Base-by-base conservation (phyloP, 2,888 invertebrate genomes). In the Camptogramma bilineatum region DNA sequence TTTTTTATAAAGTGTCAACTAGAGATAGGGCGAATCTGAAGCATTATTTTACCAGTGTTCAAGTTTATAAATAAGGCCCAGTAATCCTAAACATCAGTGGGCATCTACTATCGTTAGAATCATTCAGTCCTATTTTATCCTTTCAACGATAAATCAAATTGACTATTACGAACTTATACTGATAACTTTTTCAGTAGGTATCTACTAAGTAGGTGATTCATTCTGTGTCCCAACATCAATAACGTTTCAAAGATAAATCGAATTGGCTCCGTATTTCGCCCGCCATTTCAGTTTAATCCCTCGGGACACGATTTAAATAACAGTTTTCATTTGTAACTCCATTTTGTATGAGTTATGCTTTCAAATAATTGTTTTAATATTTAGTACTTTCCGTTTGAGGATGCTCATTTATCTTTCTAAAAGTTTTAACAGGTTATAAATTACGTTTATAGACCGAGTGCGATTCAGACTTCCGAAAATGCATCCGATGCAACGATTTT, bases 291-390 rank as follows among this genome's bases (percentile, higher is more conserved):
- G 16, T 4, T 10, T 18, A 28, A 19, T 63, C 66, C 61, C 70
- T 42, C 8, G 50, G 58, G 55, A 52, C 31, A 16, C 31, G 39
- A 58, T 53, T 64, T 59, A 62, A 68, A 68, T 64, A 62, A 66
- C 34, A 50, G 57, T 68, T 61, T 56, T 62, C 57, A 61, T 61
- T 62, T 65, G 42, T 63, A 55, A 39, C 51, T 62, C 54, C 52
- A 58, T 61, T 60, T 63, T 47, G 51, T 52, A 56, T 59, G 50
- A 66, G 48, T 63, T 56, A 65, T 56, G 54, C 53, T 51, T 55
- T 56, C 52, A 48, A 59, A 52, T 44, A 31, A 10, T 51, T 42
- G 18, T 18, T 48, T 19, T n/a, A 55, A 7, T 31, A 39, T 31
- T 9, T 9, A 9, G 9, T 39, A 39, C 13, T 39, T 39, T 13